phyloP scores from a whole-genome alignment of 2,888 invertebrate genomes.

The Hesperia comma region DNA sequence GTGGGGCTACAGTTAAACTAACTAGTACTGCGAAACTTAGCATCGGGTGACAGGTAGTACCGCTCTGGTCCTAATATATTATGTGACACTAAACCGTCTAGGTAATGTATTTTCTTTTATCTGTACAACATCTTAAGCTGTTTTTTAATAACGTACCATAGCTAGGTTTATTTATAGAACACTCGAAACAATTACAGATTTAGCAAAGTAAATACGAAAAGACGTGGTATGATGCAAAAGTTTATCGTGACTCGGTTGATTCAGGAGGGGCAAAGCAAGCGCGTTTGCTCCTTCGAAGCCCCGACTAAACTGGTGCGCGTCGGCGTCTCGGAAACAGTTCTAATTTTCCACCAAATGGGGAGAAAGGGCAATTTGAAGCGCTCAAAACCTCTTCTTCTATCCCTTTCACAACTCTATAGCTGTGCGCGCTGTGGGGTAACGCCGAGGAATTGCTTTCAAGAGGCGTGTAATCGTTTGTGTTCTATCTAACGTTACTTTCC shows the following conservation, averaged over 20 bases:
- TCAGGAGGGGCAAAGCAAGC: conserved; percentile 26
- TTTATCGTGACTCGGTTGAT: conserved; percentile 24
- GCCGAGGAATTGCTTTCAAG: conserved; percentile 43
- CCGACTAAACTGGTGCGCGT: conserved; percentile 33
- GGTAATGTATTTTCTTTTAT: conserved; percentile 12
- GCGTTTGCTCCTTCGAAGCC: conserved; percentile 37
- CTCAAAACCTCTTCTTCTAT: conserved; percentile 36
- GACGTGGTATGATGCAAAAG: conserved; percentile 7
- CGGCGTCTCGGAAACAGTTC: conserved; percentile 36
- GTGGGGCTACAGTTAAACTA: conserved; percentile 20
- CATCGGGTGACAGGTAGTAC: conserved; percentile 41
- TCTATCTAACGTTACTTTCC: conserved; percentile 36
- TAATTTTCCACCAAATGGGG: conserved; percentile 37
- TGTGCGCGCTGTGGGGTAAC: conserved; percentile 36
- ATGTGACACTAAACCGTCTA: conserved; percentile 18
- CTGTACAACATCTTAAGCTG: background rate
- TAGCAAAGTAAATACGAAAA: background rate
- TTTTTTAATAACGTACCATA: background rate
- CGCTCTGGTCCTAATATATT: conserved; percentile 31
- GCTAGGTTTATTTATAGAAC: background rate
- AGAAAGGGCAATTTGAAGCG: conserved; percentile 36
- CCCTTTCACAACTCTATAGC: conserved; percentile 39
- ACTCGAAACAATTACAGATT: background rate
- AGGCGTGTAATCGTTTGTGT: conserved; percentile 43
- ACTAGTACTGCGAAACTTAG: conserved; percentile 26